Conservation (phyloP, 2,888 invertebrate species). For the Archips xylosteana region DNA sequence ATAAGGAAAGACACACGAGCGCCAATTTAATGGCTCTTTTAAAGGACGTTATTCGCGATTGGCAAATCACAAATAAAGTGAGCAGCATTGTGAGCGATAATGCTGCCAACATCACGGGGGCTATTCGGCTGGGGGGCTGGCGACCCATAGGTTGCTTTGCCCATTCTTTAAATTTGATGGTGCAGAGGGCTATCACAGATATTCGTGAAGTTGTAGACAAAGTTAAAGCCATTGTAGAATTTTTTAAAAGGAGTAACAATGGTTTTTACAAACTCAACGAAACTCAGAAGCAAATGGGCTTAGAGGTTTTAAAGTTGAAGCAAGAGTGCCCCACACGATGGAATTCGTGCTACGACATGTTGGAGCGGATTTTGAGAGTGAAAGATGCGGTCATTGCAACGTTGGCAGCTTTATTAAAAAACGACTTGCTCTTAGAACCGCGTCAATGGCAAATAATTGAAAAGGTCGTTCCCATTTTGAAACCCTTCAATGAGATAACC, state of each 20-base stretch:
- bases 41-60: no score
- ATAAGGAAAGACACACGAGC: no score
- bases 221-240: conserved; percentile 3
- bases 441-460: conserved; percentile 3
- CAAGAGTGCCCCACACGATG: conserved; percentile 12
- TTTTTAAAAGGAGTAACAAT: conserved; percentile 3
- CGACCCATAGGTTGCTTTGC: conserved; percentile 8
- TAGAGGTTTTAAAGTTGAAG: background rate
- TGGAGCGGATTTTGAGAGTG: background rate
- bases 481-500: conserved; percentile 11
- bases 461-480: background rate
- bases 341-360: conserved; percentile 15
- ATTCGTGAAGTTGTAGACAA: background rate
- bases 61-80: background rate
- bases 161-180: conserved; percentile 14
- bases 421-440: background rate
- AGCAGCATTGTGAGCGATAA: no score
- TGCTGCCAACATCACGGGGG: no score
- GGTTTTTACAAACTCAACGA: background rate
- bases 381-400: background rate
- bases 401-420: background rate
- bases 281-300: background rate
- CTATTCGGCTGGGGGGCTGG: background rate
- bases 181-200: background rate
- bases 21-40: no score